Conservation (phyloP, 2,113 vertebrate genomes). For the Triplophysa rosa region DNA sequence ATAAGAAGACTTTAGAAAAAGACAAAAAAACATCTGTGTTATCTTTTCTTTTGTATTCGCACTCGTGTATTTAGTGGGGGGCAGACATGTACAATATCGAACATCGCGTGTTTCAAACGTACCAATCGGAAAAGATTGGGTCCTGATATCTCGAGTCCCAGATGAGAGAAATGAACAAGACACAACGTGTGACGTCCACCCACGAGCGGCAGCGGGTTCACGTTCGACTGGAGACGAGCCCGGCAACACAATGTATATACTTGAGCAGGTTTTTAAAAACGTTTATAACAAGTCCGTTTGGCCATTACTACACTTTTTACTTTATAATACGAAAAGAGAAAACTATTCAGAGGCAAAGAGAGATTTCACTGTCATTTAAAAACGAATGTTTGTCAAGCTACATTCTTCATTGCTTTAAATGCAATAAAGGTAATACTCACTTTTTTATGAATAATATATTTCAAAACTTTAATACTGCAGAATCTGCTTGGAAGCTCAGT, state of each 20-base stretch:
- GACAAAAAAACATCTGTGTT: conserved; percentile 83
- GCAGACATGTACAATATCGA: conserved; percentile 98
- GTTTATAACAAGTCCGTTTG: conserved; percentile 99
- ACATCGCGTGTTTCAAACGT: conserved; percentile 97
- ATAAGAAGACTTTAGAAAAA: conserved; percentile 61
- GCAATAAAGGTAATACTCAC: conserved; percentile 99
- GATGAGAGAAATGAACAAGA: conserved; percentile 77
- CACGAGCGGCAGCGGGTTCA: conserved; percentile 91
- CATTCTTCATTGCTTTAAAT: conserved; percentile 99
- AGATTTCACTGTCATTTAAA: conserved; percentile 96
- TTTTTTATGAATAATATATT: conserved; percentile 99
- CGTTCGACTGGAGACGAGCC: conserved; percentile 95
- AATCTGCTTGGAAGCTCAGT: conserved; percentile 95
- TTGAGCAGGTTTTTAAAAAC: conserved; percentile 99
- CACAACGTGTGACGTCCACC: conserved; percentile 85
- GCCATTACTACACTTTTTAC: conserved; percentile 99
- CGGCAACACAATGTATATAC: conserved; percentile 99
- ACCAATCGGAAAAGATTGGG: conserved; percentile 95
- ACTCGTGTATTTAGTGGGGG: conserved; percentile 89
- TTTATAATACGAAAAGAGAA: conserved; percentile 97
- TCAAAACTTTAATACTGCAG: conserved; percentile 99
- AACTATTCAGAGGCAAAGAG: conserved; percentile 72
- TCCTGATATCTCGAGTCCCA: conserved; percentile 84
- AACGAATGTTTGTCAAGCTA: conserved; percentile 99
- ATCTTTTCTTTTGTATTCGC: conserved; percentile 87